Evolutionary conservation across 2,113 vertebrate species (phyloP).

Genomic region (Tauraco erythrolophus): DNA sequence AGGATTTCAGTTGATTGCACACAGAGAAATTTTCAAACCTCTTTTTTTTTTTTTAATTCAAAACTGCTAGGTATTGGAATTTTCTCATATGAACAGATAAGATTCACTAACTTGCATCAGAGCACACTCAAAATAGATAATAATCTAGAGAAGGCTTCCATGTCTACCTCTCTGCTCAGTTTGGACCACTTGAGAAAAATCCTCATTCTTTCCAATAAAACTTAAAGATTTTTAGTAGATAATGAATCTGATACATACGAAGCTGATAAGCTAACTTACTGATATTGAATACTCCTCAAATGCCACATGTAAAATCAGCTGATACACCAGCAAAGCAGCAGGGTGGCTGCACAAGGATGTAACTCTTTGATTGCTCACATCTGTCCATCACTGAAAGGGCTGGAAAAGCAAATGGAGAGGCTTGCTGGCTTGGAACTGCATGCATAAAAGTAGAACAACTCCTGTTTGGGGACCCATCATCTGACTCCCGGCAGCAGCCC

Average conservation of each 20-base stretch:
- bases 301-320: background rate
- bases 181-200: background rate
- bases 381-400: background rate
- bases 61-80: background rate
- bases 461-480: background rate
- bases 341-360: rapidly evolving
- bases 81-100: background rate
- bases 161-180: background rate
- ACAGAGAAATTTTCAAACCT: background rate
- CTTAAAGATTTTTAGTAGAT: background rate
- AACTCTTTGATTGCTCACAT: background rate
- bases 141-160: background rate
- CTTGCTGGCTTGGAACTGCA: background rate
- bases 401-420: background rate
- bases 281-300: background rate
- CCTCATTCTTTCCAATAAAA: background rate
- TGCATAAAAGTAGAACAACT: background rate
- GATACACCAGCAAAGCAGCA: background rate
- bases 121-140: background rate
- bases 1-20: background rate
- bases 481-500: background rate
- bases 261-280: background rate
- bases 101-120: background rate
- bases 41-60: background rate
- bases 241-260: background rate